These are phyloP conservation scores for Saxidomus purpurata DNA, from an alignment of 1,140 invertebrate genomes.

Conservation along the genomic window DNA sequence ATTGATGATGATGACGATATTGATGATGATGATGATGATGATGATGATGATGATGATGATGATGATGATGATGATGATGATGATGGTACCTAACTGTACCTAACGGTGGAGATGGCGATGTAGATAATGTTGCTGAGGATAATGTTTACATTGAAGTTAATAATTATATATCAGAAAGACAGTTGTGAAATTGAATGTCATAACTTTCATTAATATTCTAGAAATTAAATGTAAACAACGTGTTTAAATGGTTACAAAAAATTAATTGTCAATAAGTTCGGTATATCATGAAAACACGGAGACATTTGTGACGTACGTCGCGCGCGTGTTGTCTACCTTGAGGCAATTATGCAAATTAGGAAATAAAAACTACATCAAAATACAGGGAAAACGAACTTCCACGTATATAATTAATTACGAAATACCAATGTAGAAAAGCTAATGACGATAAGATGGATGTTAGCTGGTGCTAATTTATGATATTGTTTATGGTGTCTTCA, in stretches of 20 bases:
- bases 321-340: conserved; percentile 36
- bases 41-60: too few species aligned
- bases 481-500: conserved; percentile 18
- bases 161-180: too few species aligned
- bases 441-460: conserved; percentile 1
- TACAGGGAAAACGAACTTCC: conserved; percentile 8
- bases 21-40: too few species aligned
- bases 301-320: conserved; percentile 33
- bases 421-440: conserved; percentile 13
- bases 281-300: not conserved
- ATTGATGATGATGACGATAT: too few species aligned
- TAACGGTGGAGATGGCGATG: not conserved
- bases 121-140: not conserved
- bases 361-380: conserved; percentile 29
- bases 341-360: conserved; percentile 51
- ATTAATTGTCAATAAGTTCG: not conserved
- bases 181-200: too few species aligned
- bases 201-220: too few species aligned
- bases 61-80: too few species aligned
- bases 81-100: not conserved
- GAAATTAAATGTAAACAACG: too few species aligned
- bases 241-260: too few species aligned
- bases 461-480: not conserved
- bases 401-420: conserved; percentile 28
- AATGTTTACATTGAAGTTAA: too few species aligned